Base-by-base conservation (phyloP, 1,140 invertebrate genomes). In the Cheumatopsyche charites region DNA sequence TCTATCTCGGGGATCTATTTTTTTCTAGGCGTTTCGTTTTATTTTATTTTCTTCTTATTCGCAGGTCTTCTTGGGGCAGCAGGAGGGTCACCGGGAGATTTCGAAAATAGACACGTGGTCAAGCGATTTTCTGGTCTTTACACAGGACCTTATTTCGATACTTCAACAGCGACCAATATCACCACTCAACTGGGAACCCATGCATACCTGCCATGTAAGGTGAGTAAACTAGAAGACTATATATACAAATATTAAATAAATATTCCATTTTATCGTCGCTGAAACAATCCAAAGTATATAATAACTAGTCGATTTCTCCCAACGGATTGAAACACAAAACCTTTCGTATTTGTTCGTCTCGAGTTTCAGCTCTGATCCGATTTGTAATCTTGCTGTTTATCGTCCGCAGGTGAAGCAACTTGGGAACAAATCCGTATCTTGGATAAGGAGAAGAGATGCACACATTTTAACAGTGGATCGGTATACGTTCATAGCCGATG, bases 391-490 rank as follows among this genome's bases (percentile, higher is more conserved):
- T 47, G 19, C 15, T 45, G 29, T 49, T 70, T 70, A n/a, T n/a
- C 17, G 25, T 70, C 55, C 29, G 29, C 82, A 87, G 86, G 88
- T 90, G 68, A 90, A 90, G 75, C 92, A 95, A 81, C 87, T 94
- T 75, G 92, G 92, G 79, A 94, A 94, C 87, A 94, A 94, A 88
- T 94, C 93, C 70, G 93, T 95, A 63, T 95, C 93, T 73, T 96
- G 94, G 94, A 93, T 96, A 78, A 88, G 94, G 75, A 89, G 91
- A 76, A 87, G 91, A 78, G 94, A 96, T 83, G 90, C 92, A 75
- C 94, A 95, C 86, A 95, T 96, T 79, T 87, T 96, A 75, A 93
- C 93, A 67, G 94, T 96, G 78, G 93, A 95, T 87, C 89, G 92
- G 80, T 94, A 92, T 81, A 93, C 93, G 76, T 95, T 95, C 84